phyloP scores from a whole-genome alignment of 2,113 vertebrate species.

The Perognathus longimembris region DNA sequence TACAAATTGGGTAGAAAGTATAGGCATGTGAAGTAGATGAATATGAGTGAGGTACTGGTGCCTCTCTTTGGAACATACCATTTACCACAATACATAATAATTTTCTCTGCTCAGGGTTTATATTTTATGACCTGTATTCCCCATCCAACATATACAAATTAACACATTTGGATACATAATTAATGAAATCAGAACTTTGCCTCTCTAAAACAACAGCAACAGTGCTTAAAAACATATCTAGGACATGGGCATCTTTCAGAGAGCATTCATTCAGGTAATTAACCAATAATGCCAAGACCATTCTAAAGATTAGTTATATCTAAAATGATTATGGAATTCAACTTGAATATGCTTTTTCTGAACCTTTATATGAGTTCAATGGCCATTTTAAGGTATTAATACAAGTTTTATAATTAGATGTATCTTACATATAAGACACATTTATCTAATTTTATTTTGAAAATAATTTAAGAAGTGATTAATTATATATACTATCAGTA shows the following conservation, averaged over 20 bases:
- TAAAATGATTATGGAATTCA: not conserved
- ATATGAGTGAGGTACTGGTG: not conserved
- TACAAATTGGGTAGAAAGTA: not conserved
- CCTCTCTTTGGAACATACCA: not conserved
- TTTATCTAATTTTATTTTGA: slow-evolving; percentile 23
- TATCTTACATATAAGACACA: slow-evolving; percentile 8
- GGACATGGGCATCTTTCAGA: not conserved
- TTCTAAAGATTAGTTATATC: not conserved
- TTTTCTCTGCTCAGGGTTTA: not conserved
- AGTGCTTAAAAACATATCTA: not conserved
- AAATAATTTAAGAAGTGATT: slow-evolving; percentile 39
- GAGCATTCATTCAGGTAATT: not conserved
- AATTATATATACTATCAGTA: slow-evolving; percentile 10
- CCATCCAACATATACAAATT: not conserved
- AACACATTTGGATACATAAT: not conserved
- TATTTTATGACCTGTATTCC: not conserved
- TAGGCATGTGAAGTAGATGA: not conserved
- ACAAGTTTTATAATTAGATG: slow-evolving; percentile 28
- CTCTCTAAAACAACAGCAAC: not conserved
- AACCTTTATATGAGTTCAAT: not conserved
- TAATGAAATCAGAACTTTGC: not conserved
- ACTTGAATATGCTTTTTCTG: not conserved
- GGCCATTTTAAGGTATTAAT: not conserved
- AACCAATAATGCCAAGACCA: not conserved
- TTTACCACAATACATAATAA: not conserved